Percentiles rank a stretch among this genome's conserved stretches.
phyloP scores from a whole-genome alignment of 2,888 invertebrate species.

The Synanthedon vespiformis region DNA sequence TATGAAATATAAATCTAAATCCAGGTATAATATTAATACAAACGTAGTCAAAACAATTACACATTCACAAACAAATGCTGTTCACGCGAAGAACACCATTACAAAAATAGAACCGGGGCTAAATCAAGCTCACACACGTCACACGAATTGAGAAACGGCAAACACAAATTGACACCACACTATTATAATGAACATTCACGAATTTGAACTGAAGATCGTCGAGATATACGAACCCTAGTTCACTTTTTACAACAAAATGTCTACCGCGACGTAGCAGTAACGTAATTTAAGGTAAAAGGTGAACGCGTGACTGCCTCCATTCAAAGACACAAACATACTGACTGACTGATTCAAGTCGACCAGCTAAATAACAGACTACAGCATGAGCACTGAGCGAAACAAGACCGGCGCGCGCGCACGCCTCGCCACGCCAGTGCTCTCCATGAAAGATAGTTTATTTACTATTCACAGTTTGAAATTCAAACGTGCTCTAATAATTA shows the following conservation, averaged over 20 bases:
- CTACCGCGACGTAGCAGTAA: slow-evolving; percentile 7
- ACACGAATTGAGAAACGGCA: slow-evolving; percentile 22
- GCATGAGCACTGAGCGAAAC: slow-evolving; percentile 10
- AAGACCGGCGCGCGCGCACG: slow-evolving; percentile 46
- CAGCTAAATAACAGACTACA: too few relatives aligned
- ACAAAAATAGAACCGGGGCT: slow-evolving; percentile 50
- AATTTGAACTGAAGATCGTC: slow-evolving; percentile 7
- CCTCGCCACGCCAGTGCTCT: slow-evolving; percentile 20
- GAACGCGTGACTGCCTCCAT: slow-evolving; percentile 53
- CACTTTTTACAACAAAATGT: slow-evolving; percentile 24
- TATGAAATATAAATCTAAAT: neutral
- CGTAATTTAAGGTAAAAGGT: slow-evolving; percentile 17
- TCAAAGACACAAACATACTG: slow-evolving; percentile 56
- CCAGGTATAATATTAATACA: neutral
- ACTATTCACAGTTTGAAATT: slow-evolving; percentile 61
- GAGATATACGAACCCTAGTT: slow-evolving; percentile 1
- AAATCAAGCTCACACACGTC: slow-evolving; percentile 48
- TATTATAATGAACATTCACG: slow-evolving; percentile 19
- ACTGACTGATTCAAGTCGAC: slow-evolving; percentile 17
- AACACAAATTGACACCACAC: slow-evolving; percentile 17
- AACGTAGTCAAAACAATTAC: neutral
- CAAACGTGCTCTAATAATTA: slow-evolving; percentile 58
- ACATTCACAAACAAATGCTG: slow-evolving; percentile 26
- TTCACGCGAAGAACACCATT: slow-evolving; percentile 40
- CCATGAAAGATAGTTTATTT: slow-evolving; percentile 57